These are phyloP conservation scores for Brienomyrus longianalis DNA, from an alignment of 2,113 vertebrate species.

Conservation along the genomic window DNA sequence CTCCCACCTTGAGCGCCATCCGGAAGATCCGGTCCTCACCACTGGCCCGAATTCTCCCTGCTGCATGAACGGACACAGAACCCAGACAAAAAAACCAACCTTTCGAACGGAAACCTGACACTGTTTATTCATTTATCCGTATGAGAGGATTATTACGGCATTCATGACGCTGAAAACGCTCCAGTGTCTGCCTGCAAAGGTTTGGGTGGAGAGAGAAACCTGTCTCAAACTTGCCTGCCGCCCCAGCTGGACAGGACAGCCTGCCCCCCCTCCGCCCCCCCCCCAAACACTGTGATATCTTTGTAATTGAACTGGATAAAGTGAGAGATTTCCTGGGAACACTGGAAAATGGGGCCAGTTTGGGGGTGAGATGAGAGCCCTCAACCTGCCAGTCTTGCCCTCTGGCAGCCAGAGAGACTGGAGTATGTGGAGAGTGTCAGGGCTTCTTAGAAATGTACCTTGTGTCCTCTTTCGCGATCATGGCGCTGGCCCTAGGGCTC, in stretches of 20 bases:
- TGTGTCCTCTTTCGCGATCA: not conserved
- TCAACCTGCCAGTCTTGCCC: not conserved
- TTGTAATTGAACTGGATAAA: not conserved
- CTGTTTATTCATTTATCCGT: not conserved
- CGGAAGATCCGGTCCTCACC: not conserved
- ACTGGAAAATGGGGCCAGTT: not conserved
- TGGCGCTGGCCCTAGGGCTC: not conserved
- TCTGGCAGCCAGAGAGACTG: not conserved
- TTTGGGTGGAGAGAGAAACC: not conserved
- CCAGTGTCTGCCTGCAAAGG: not conserved
- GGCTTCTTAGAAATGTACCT: not conserved
- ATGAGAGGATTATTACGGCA: not conserved
- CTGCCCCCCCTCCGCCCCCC: not conserved
- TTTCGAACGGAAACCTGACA: not conserved
- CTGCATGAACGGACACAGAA: not conserved
- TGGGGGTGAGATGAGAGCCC: not conserved
- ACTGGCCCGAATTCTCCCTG: not conserved
- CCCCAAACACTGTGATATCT: not conserved
- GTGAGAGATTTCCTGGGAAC: not conserved
- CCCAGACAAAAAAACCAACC: not conserved
- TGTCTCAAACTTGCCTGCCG: not conserved
- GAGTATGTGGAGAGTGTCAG: not conserved
- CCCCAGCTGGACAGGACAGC: too few species aligned
- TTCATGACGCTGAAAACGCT: not conserved
- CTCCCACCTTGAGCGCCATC: not conserved